Evolutionary conservation across 2,113 vertebrate species (phyloP), one percentile per base, ranked within the genome.

Genomic region (Anoplopoma fimbria): DNA sequence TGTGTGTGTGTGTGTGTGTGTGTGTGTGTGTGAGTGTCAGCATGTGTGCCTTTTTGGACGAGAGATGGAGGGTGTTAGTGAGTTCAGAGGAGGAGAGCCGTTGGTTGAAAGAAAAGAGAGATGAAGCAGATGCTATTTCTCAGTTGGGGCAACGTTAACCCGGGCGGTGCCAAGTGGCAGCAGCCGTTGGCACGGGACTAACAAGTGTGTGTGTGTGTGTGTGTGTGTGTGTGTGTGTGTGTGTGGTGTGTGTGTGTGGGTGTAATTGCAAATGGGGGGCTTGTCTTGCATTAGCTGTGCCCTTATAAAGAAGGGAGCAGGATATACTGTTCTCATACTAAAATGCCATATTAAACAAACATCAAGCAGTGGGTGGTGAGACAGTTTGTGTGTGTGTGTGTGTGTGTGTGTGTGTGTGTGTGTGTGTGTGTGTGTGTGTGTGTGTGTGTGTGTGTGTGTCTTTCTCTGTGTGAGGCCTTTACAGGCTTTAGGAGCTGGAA

Each of bases 261-360:
- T 76, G 75, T 84, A 85, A 81, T 74, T 84, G 70, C 72, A 60
- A 81, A 75, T 75, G 77, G 40, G 47, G 51, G 61, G 45, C 62
- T 60, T 69, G 71, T 84, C 64, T 86, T 87, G 79, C 77, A 83
- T 82, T 85, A 75, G 60, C 82, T 82, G 67, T 91, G 85, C 69
- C 90, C 89, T 91, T 94, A 91, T 93, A 93, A 94, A 93, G 92
- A 87, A 61, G 70, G 71, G 81, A 83, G 80, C 58, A 74, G 84
- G 89, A 89, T 88, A 90, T 90, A 84, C 81, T 91, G 91, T 89
- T 86, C 90, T 89, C 85, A 79, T 71, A 83, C 72, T 89, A 79
- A 92, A 92, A 85, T 87, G 82, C 83, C 85, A 91, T 88, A 90
- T 93, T 92, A 93, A 89, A 93, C 85, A 92, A 94, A 94, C 87